phyloP scores from a whole-genome alignment of 2,797 vertebrate species.

The Scolopax bukidnonensis region DNA sequence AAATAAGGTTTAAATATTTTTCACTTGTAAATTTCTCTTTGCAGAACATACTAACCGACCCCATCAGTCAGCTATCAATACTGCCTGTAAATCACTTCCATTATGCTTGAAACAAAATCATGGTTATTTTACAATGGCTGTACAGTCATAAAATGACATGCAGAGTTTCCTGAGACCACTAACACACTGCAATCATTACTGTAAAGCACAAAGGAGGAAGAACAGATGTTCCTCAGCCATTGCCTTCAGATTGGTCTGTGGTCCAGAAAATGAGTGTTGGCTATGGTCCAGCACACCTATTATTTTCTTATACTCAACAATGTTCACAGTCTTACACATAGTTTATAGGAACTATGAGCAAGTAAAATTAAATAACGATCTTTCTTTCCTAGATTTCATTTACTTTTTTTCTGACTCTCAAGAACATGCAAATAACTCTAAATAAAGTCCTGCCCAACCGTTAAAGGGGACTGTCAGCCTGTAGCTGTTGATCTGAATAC shows the following conservation, averaged over 20 bases:
- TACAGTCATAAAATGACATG: not conserved
- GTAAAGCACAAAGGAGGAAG: not conserved
- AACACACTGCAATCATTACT: not conserved
- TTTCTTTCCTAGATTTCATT: slow-evolving; percentile 68
- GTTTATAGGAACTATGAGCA: not conserved
- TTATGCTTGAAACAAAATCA: not conserved
- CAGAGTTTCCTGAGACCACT: not conserved
- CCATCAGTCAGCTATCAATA: not conserved
- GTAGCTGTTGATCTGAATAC: not conserved
- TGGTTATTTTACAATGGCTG: not conserved
- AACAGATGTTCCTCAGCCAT: not conserved
- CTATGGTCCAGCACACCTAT: fast-evolving
- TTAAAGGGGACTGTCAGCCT: not conserved
- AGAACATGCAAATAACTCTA: slow-evolving; percentile 75
- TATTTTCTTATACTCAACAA: not conserved
- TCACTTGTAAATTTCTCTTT: not conserved
- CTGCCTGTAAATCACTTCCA: not conserved
- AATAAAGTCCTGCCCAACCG: slow-evolving; percentile 72
- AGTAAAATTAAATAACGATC: not conserved
- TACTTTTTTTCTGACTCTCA: slow-evolving; percentile 72
- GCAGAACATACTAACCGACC: not conserved
- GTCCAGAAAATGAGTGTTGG: not conserved
- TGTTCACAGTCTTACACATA: not conserved
- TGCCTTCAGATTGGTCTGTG: not conserved
- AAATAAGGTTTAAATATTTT: not conserved